Evolutionary conservation across 2,113 vertebrate species (phyloP), one percentile per base, ranked within the genome.

Genomic region (Upupa epops): DNA sequence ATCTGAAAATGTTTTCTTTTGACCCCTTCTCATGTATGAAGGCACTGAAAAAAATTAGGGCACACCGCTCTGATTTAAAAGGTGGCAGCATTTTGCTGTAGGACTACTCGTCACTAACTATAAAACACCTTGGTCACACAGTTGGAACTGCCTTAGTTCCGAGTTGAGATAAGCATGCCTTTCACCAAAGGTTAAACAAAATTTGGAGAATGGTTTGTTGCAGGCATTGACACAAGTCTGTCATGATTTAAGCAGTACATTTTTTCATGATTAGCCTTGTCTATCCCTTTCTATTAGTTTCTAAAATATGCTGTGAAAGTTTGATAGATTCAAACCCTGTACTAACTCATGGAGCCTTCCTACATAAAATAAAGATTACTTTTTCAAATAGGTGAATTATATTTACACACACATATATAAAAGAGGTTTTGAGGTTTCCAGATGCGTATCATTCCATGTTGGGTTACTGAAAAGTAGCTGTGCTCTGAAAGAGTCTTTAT

Each of bases 401-500:
- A 88, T 91, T 95, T 80, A 91, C 71, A 83, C 72, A 42, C 5
- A 63, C 29, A 80, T 51, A 73, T 9, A 63, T 52, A 81, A 42
- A 88, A 96, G 81, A 59, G 75, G 51, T 26, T 71, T 80, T 88
- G 58, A 91, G 77, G 56, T 68, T 86, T 60, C 68, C 60, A 88
- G 63, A 77, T 88, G 46, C 74, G 40, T 88, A 75, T 85, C 42
- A 83, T 71, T 88, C 68, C 11, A 3, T 73, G 29, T 12, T 58
- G 59, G 70, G 37, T 79, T 83, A 69, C 70, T 45, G 56, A 85
- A 95, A 93, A 80, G 71, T 77, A 81, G 75, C 72, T 85, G 46
- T 81, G 73, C 90, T 90, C 73, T 80, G 77, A 93, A 84, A 81
- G 64, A 93, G 49, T 90, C 65, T 93, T 94, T 87, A 88, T 91